Conservation (phyloP, 2,888 invertebrate species). For the Ectropis crepuscularia region DNA sequence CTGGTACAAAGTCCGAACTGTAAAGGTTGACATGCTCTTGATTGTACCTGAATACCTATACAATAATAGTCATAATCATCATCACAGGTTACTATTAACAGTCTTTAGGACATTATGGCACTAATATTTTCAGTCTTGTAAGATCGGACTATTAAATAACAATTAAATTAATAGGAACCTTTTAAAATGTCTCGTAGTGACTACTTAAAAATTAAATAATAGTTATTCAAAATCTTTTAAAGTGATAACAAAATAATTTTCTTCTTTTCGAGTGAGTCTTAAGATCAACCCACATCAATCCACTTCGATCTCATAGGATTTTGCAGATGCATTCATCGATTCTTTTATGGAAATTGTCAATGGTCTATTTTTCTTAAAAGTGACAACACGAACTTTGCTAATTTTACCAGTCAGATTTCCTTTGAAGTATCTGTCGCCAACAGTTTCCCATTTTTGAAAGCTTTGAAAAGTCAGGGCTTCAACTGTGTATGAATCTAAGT, state of each 20-base stretch:
- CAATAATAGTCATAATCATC: too few relatives aligned
- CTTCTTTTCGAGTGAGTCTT: too few relatives aligned
- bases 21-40: too few relatives aligned
- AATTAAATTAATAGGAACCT: background rate
- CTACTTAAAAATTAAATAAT: too few relatives aligned
- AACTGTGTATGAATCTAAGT: slow-evolving; percentile 34
- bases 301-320: slow-evolving; percentile 34
- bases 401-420: slow-evolving; percentile 42
- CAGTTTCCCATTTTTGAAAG: slow-evolving; percentile 40
- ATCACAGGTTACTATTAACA: too few relatives aligned
- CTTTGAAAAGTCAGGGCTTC: slow-evolving; percentile 36
- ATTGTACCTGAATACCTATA: too few relatives aligned
- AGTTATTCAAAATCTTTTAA: too few relatives aligned
- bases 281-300: too few relatives aligned
- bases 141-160: slow-evolving; percentile 5
- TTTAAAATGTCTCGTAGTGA: too few relatives aligned
- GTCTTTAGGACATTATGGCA: too few relatives aligned
- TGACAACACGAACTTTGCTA: slow-evolving; percentile 40
- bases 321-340: slow-evolving; percentile 32
- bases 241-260: too few relatives aligned
- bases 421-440: slow-evolving; percentile 44
- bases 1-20: too few relatives aligned
- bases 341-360: slow-evolving; percentile 29
- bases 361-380: slow-evolving; percentile 38
- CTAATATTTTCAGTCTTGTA: slow-evolving; percentile 6